phyloP scores from a whole-genome alignment of 2,113 vertebrate species.

The Chamaetylas fuelleborni region DNA sequence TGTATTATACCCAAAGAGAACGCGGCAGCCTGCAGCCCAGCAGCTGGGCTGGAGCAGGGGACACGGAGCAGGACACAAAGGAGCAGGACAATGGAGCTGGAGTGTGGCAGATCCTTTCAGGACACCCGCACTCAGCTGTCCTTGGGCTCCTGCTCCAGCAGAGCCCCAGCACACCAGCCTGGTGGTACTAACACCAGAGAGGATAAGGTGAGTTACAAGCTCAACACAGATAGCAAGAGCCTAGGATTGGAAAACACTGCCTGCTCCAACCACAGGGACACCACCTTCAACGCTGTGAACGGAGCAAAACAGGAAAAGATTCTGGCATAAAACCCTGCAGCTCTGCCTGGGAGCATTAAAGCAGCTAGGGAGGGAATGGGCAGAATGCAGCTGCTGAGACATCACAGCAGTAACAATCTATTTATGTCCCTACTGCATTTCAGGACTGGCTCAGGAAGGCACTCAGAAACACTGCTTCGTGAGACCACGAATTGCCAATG shows the following conservation, averaged over 20 bases:
- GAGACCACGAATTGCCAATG: not conserved
- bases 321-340: not conserved
- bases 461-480: rapidly evolving
- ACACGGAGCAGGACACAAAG: not conserved
- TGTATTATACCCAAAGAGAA: not conserved
- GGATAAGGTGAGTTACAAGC: not conserved
- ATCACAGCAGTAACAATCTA: not conserved
- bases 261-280: not conserved
- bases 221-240: not conserved
- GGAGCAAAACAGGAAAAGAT: not conserved
- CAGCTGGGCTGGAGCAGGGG: not conserved
- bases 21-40: not conserved
- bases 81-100: not conserved
- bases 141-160: not conserved
- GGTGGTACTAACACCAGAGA: not conserved
- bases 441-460: not conserved
- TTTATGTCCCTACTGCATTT: not conserved
- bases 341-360: not conserved
- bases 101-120: not conserved
- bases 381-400: not conserved
- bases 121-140: not conserved
- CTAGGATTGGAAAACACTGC: rapidly evolving
- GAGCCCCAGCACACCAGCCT: not conserved
- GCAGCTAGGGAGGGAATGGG: not conserved
- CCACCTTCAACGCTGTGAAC: rapidly evolving